These are phyloP conservation scores for Caranx ignobilis DNA, from an alignment of 2,113 vertebrate genomes.

Conservation along the genomic window DNA sequence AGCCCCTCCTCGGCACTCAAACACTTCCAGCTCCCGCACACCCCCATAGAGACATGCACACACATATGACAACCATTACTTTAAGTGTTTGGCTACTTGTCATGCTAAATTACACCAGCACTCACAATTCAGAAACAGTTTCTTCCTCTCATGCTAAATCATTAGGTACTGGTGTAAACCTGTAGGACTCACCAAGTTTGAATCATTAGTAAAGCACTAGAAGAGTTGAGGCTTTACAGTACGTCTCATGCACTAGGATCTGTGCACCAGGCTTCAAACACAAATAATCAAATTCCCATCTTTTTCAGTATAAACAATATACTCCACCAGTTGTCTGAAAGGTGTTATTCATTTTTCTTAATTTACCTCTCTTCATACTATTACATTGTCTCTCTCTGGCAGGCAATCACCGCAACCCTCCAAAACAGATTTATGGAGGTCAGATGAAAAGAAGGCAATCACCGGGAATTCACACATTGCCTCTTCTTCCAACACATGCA, in stretches of 20 bases:
- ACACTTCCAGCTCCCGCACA: constrained; percentile 35
- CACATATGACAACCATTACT: constrained; percentile 79
- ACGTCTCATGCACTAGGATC: not conserved
- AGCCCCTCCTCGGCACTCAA: constrained; percentile 59
- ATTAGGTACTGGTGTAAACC: constrained; percentile 29
- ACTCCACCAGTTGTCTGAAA: constrained; percentile 20
- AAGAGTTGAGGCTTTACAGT: constrained; percentile 14
- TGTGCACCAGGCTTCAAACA: constrained; percentile 28
- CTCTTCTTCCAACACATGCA: not conserved
- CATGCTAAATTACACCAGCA: constrained; percentile 67
- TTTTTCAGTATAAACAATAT: constrained; percentile 28
- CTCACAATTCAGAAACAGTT: constrained; percentile 44
- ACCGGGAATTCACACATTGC: constrained; percentile 21
- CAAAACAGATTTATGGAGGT: constrained; percentile 34
- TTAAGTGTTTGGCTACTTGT: constrained; percentile 73
- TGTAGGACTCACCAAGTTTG: constrained; percentile 2
- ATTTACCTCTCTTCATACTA: constrained; percentile 41
- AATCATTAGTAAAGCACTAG: constrained; percentile 3
- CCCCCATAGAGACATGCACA: constrained; percentile 48
- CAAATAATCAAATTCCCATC: constrained; percentile 45
- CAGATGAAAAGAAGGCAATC: constrained; percentile 39
- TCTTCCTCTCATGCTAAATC: constrained; percentile 48
- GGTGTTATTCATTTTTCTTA: constrained; percentile 55
- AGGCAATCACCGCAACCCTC: constrained; percentile 17
- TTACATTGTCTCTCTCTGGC: constrained; percentile 43